These are phyloP conservation scores for Paradisaea rubra DNA, from an alignment of 2,113 vertebrate species.

Conservation along the genomic window DNA sequence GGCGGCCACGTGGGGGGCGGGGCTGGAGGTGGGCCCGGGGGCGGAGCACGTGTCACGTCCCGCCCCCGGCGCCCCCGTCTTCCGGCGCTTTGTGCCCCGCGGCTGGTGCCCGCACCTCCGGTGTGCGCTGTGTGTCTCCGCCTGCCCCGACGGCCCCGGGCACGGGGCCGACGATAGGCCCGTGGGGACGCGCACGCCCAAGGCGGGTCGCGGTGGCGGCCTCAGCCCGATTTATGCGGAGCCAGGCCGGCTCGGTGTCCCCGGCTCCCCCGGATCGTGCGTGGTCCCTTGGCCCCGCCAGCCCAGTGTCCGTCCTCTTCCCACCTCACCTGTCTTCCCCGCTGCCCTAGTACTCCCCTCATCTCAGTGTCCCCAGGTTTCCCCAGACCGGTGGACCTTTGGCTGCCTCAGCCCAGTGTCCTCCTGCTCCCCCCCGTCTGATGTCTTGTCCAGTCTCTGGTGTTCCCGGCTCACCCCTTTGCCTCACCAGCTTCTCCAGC, in stretches of 20 bases:
- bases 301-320: background rate
- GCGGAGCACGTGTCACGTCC: background rate
- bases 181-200: no score
- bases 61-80: no score
- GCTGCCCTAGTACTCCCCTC: background rate
- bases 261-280: background rate
- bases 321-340: background rate
- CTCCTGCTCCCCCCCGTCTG: fast-evolving
- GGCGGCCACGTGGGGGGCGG: constrained; percentile 7
- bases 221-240: background rate
- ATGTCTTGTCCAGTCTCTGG: background rate
- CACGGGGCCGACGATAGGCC: background rate
- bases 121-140: no score
- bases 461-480: background rate
- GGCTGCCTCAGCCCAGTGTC: background rate
- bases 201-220: background rate
- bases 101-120: background rate
- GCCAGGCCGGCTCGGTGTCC: background rate
- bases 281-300: background rate
- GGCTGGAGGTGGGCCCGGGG: background rate
- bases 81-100: background rate
- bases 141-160: background rate
- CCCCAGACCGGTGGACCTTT: background rate
- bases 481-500: background rate
- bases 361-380: background rate